phyloP scores from a whole-genome alignment of 2,113 vertebrate species.

The Ciconia stormi region DNA sequence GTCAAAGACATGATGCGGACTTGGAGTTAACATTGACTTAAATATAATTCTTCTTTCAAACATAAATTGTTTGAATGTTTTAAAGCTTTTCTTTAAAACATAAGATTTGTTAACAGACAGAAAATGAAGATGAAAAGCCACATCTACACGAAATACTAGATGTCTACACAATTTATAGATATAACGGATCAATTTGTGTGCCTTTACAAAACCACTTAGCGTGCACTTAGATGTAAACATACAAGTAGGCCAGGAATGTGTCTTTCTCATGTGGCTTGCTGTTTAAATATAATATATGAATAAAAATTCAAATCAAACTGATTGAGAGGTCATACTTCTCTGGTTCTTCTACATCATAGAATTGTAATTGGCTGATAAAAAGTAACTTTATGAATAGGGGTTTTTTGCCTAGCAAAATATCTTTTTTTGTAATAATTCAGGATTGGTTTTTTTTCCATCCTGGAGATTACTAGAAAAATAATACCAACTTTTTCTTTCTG shows the following conservation, averaged over 20 bases:
- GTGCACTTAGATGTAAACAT: background rate
- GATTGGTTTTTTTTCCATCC: background rate
- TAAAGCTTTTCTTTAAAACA: background rate
- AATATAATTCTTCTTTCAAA: background rate
- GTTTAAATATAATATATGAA: background rate
- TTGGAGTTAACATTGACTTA: background rate
- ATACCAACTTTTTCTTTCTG: background rate
- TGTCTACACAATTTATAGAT: background rate
- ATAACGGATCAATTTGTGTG: background rate
- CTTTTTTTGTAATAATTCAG: background rate
- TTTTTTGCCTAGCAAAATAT: background rate
- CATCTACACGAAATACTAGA: background rate
- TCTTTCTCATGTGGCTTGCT: background rate
- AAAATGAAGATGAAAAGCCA: background rate
- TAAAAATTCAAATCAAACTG: background rate
- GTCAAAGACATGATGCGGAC: background rate
- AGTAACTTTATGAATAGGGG: background rate
- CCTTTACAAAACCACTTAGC: background rate
- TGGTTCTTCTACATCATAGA: background rate
- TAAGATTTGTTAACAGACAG: background rate
- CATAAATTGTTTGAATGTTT: background rate
- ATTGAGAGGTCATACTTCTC: background rate
- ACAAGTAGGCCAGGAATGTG: background rate
- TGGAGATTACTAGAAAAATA: background rate
- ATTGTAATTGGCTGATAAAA: background rate